Evolutionary conservation across 2,113 vertebrate genomes (phyloP).

Genomic region (Albula glossodonta): DNA sequence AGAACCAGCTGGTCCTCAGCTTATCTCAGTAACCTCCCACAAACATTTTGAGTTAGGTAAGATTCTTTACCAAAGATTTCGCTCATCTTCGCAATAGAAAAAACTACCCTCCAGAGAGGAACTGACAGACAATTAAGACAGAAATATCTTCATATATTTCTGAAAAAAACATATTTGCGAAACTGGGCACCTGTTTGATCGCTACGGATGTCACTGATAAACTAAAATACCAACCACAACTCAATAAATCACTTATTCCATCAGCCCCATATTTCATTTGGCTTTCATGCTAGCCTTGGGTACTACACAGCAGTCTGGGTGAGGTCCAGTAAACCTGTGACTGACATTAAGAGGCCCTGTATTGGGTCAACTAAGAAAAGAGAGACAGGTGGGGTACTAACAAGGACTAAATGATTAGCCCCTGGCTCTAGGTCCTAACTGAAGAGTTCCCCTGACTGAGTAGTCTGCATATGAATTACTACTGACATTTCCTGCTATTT

Average conservation of each 20-base stretch:
- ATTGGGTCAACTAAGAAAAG: neutral
- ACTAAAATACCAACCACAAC: neutral
- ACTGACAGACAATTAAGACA: neutral
- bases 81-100: neutral
- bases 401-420: neutral
- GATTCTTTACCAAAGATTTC: neutral
- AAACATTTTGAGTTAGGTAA: neutral
- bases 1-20: neutral
- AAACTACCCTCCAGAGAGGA: neutral
- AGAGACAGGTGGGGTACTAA: neutral
- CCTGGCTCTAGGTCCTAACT: neutral
- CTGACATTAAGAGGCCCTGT: neutral
- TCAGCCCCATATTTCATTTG: too few species aligned
- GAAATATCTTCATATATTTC: neutral
- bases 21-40: neutral
- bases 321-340: neutral
- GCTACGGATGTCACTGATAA: neutral
- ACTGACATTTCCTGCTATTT: neutral
- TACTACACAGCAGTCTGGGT: neutral
- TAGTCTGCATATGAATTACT: neutral
- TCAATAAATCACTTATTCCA: neutral
- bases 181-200: neutral
- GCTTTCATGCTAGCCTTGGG: slow-evolving; percentile 53
- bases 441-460: neutral
- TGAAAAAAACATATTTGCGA: neutral